phyloP scores from a whole-genome alignment of 2,797 vertebrate genomes.

The Danionella dracula region DNA sequence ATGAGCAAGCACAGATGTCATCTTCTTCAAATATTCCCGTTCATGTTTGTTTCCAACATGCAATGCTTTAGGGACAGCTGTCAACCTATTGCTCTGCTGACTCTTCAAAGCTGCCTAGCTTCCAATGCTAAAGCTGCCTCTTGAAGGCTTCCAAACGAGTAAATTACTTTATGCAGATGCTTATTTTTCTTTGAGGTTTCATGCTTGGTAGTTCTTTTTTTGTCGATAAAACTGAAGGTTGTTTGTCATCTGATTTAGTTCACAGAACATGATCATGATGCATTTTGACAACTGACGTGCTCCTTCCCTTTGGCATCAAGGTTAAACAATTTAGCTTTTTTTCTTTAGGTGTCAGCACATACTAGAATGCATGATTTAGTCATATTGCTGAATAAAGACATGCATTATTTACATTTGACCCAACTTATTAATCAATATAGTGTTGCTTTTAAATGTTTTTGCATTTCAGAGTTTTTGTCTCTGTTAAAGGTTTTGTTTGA shows the following conservation, averaged over 20 bases:
- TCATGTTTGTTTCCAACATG: slow-evolving; percentile 23
- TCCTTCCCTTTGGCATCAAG: slow-evolving; percentile 1
- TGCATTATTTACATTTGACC: background rate
- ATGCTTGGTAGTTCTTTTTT: slow-evolving; percentile 35
- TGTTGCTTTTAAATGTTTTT: too few relatives aligned
- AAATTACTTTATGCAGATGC: slow-evolving; percentile 40
- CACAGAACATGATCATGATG: background rate
- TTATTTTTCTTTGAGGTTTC: slow-evolving; percentile 47
- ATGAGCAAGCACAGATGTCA: slow-evolving; percentile 22
- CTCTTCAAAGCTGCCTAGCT: background rate
- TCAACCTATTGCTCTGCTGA: background rate
- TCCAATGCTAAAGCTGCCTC: background rate
- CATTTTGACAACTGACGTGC: background rate
- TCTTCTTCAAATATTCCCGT: slow-evolving; percentile 32
- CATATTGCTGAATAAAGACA: background rate
- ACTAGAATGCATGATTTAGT: background rate
- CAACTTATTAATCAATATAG: too few relatives aligned
- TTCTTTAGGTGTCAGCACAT: background rate
- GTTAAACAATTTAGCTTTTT: background rate
- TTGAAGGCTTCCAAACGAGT: slow-evolving; percentile 34
- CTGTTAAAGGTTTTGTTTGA: too few relatives aligned
- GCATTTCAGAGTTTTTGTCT: too few relatives aligned
- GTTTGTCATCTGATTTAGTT: background rate
- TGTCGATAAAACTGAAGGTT: background rate
- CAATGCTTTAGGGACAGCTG: slow-evolving; percentile 25